Conservation (phyloP, 2,113 vertebrate species). For the Alethe diademata region DNA sequence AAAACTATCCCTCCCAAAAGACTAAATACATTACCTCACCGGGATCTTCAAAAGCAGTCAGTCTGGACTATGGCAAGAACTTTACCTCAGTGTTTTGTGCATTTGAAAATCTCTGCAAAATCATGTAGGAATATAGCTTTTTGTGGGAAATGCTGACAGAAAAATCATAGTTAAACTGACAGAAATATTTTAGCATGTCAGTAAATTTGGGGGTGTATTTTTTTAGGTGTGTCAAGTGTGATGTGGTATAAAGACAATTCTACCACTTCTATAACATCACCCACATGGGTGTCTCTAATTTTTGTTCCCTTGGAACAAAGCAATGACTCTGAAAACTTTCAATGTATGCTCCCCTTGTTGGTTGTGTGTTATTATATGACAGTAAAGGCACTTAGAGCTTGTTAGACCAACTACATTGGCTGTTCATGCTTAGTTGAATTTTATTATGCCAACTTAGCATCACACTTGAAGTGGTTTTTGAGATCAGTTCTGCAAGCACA, state of each 20-base stretch:
- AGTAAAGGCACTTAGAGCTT: background rate
- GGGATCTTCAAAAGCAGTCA: background rate
- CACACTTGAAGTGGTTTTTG: background rate
- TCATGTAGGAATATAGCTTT: background rate
- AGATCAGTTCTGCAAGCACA: background rate
- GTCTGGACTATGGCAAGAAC: background rate
- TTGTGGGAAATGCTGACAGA: background rate
- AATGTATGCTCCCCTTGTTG: rapidly evolving
- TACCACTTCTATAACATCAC: background rate
- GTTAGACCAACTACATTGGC: background rate
- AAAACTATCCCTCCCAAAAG: background rate
- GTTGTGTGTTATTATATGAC: background rate
- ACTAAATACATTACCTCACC: background rate
- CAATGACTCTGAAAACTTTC: background rate
- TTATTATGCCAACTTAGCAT: background rate
- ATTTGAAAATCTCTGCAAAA: background rate
- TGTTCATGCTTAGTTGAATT: background rate
- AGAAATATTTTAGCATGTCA: background rate
- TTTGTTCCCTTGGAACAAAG: background rate
- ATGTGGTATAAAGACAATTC: background rate
- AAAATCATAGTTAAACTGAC: background rate
- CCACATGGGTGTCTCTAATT: background rate
- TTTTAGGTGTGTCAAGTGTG: background rate
- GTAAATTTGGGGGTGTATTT: background rate
- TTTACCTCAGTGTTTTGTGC: background rate